phyloP scores from a whole-genome alignment of 2,797 vertebrate species.

The Pipistrellus kuhlii region DNA sequence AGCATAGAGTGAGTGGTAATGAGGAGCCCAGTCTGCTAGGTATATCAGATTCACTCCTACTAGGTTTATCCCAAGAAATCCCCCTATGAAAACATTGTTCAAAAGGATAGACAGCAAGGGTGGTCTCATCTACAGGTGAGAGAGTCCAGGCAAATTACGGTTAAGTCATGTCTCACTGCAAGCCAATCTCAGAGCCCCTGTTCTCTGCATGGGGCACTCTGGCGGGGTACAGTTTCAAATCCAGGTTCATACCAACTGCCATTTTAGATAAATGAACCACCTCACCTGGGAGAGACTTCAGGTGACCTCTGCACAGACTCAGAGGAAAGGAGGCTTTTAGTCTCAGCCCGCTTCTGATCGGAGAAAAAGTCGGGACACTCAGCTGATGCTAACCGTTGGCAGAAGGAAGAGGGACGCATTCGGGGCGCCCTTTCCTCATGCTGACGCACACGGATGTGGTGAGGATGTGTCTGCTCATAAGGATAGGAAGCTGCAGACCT shows the following conservation, averaged over 20 bases:
- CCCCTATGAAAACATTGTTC: slow-evolving; percentile 44
- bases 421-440: not conserved
- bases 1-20: not conserved
- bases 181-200: slow-evolving; percentile 33
- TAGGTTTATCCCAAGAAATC: slow-evolving; percentile 19
- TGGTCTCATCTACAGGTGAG: not conserved
- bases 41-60: not conserved
- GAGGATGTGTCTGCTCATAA: not conserved
- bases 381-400: not conserved
- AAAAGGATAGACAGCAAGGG: slow-evolving; percentile 40
- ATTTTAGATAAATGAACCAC: not conserved
- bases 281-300: slow-evolving; percentile 9
- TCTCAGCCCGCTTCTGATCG: not conserved
- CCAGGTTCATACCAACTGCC: not conserved
- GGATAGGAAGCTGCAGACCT: not conserved
- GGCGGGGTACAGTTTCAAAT: slow-evolving; percentile 37
- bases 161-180: not conserved
- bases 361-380: not conserved
- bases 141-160: not conserved
- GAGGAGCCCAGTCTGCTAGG: not conserved
- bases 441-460: not conserved
- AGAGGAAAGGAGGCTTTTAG: not conserved
- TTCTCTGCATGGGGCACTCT: not conserved
- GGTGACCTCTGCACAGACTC: not conserved
- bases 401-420: not conserved